Evolutionary conservation across 1,140 invertebrate genomes (phyloP), one percentile per base, ranked within the genome.

Genomic region (Neoseiulus cucumeris): DNA sequence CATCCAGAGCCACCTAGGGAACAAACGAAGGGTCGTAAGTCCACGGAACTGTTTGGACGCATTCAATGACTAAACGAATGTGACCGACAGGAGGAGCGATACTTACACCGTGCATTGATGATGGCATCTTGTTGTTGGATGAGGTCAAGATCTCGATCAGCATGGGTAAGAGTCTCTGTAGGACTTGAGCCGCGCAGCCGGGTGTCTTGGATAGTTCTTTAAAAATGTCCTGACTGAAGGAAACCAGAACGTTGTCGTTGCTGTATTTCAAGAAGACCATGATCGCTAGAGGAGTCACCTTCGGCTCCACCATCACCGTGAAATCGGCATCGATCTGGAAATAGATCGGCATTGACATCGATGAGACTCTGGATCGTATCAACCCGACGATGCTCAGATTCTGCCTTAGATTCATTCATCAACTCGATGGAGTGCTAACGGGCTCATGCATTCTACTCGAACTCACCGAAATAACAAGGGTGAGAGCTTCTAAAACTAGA

Each of bases 151-250:
- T 83, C 45, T 80, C 83, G 20, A 84, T 80, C 28, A 89, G 75
- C 0, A 84, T 86, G 14, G 85, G 86, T 42, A 86, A 75, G 20
- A 88, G 76, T 71, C 83, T 79, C 55, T 82, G 80, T 70, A 87
- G 84, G 30, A 87, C 68, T 0, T 80, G 76, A 17, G 72, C 74
- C 47, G 81, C 77, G 69, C 84, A 85, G 42, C 76, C 76, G 0
- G 80, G 77, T 75, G 83, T 86, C 70, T 81, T 76, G 0, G 80
- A 81, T 9, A 88, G 72, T 41, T 80, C 81, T 70, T 81, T 83
- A 29, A 87, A 83, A 42, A 86, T 78, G 66, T 85, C 83, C 71
- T 85, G 80, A 2, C 82, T 81, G 42, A 84, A 74, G 64, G 77
- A 76, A 0, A 83, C 75, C 29, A 87, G 77, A 42, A 81, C 79